Evolutionary conservation across 2,797 vertebrate genomes (phyloP).

Genomic region (Liasis olivaceus): DNA sequence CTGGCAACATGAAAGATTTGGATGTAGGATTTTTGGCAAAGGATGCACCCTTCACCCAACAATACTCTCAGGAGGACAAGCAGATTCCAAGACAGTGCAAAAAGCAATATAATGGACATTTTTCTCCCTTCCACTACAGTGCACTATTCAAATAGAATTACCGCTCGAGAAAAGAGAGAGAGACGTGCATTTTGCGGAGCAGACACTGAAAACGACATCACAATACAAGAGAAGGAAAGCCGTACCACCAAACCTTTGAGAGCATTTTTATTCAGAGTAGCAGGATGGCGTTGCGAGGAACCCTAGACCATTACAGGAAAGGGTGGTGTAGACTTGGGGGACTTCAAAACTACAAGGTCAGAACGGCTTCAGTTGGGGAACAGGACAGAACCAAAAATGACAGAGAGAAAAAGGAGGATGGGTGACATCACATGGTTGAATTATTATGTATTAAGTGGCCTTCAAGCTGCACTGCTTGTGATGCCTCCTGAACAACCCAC

Average conservation of each 20-base stretch:
- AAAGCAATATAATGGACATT: background rate
- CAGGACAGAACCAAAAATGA: constrained; percentile 40
- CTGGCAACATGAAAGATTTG: background rate
- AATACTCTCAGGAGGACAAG: background rate
- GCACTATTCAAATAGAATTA: background rate
- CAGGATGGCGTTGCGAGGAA: constrained; percentile 73
- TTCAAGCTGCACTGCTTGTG: constrained; percentile 17
- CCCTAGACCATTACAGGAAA: constrained; percentile 64
- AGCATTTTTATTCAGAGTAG: constrained; percentile 78
- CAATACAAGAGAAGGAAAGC: constrained; percentile 60
- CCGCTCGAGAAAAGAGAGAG: background rate
- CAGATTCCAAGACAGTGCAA: background rate
- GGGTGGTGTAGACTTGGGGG: constrained; percentile 41
- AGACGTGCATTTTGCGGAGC: background rate
- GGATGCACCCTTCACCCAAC: too few relatives aligned
- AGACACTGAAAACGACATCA: background rate
- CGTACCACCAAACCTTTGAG: constrained; percentile 66
- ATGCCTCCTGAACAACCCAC: background rate
- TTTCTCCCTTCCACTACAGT: background rate
- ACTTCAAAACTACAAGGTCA: constrained; percentile 49
- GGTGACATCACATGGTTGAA: constrained; percentile 64
- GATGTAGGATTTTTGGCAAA: too few relatives aligned
- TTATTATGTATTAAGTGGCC: constrained; percentile 35
- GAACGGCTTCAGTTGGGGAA: constrained; percentile 65
- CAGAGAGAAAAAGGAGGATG: constrained; percentile 24